Evolutionary conservation across 2,888 invertebrate species (phyloP), one percentile per base, ranked within the genome.

Genomic region (Falcaria lacertinaria): DNA sequence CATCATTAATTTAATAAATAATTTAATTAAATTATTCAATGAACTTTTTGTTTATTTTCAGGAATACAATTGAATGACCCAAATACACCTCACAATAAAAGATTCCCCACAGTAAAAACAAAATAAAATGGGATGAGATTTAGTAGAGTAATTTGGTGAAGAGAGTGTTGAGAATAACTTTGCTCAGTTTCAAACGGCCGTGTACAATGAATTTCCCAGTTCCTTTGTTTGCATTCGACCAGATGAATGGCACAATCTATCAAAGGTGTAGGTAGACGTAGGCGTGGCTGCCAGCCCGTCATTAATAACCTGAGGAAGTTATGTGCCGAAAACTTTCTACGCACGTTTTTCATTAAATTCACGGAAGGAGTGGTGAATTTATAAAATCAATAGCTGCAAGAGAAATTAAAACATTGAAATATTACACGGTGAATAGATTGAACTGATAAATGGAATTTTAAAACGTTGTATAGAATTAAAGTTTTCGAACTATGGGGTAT

Each of bases 281-380:
- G 42, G 54, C 63, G 65, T 58, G 60, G 60, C 58, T 48, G 52
- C 11, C 28, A 28, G 44, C 42, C 55, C 50, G 64, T 69, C 79
- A 76, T 77, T 77, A 74, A 79, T 80, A 77, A 75, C 74, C 58
- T 50, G 52, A 50, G 57, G 56, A 64, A 70, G 75, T 74, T 78
- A 78, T 74, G 71, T 72, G 67, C 55, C 64, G 67, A 61, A 69
- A 79, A 76, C 67, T 79, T 80, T 81, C 80, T 74, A 74, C 74
- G 79, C 81, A 81, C 80, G 80, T 80, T 79, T 81, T 80, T 80
- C 80, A 81, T 81, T 80, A 79, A 79, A 78, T 66, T 64, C 69
- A 60, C 64, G 53, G 60, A 63, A 57, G 67, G 55, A 58, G 61
- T 54, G 64, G 57, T 57, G 64, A 71, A 71, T 75, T 77, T 74